phyloP scores from a whole-genome alignment of 1,140 invertebrate species.

The Chironomus striatipennis region DNA sequence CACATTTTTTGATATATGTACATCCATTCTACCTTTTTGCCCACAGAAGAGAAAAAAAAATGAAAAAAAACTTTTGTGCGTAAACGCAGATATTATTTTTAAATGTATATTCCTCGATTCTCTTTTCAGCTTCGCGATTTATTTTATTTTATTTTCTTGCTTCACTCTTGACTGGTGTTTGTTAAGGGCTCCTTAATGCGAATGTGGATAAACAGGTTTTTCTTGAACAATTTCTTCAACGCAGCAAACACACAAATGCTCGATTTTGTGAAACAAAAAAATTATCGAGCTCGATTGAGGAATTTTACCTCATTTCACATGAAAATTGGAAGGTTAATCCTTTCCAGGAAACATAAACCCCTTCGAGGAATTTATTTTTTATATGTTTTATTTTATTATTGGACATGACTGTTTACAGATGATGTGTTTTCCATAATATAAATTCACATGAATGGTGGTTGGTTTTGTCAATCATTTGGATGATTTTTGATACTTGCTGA shows the following conservation, averaged over 20 bases:
- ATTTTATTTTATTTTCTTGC: background rate
- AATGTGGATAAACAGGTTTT: constrained; percentile 7
- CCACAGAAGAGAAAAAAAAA: background rate
- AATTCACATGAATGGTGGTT: too few species aligned
- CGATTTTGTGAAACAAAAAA: background rate
- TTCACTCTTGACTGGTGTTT: background rate
- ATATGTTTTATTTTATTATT: background rate
- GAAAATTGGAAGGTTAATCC: background rate
- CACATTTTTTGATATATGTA: background rate
- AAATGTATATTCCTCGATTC: background rate
- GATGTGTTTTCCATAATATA: too few species aligned
- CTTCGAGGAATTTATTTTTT: background rate
- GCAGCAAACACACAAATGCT: background rate
- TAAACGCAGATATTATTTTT: constrained; percentile 9
- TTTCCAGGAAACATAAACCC: background rate
- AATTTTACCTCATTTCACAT: constrained; percentile 9
- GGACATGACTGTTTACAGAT: too few species aligned
- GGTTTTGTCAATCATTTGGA: too few species aligned
- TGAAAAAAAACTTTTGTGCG: background rate
- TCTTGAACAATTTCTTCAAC: background rate
- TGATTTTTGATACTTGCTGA: too few species aligned
- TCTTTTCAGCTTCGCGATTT: too few species aligned
- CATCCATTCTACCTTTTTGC: background rate
- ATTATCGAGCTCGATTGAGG: background rate
- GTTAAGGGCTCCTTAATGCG: background rate